Evolutionary conservation across 2,888 invertebrate species (phyloP).

Genomic region (Neoascia interrupta): DNA sequence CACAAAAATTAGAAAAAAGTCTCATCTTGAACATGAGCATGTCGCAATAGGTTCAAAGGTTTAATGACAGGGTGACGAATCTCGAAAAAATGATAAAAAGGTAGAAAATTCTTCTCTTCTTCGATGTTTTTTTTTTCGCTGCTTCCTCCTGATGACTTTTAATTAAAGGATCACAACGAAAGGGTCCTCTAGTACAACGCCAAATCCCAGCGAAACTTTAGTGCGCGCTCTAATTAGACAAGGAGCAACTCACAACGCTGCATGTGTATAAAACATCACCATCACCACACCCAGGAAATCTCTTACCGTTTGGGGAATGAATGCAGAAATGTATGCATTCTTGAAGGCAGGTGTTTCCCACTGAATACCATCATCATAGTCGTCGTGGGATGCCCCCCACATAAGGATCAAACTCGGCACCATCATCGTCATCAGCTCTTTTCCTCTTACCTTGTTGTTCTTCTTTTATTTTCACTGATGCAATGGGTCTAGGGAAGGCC

Average conservation of each 20-base stretch:
- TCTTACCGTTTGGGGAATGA: constrained; percentile 32
- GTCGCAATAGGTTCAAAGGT: constrained; percentile 44
- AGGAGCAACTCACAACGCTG: constrained; percentile 51
- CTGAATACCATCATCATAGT: constrained; percentile 54
- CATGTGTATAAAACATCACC: neutral
- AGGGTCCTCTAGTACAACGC: constrained; percentile 28
- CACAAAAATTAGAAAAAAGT: constrained; percentile 23
- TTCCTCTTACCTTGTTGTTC: constrained; percentile 6
- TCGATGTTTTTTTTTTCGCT: constrained; percentile 24
- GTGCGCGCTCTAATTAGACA: constrained; percentile 68
- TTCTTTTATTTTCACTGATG: constrained; percentile 35
- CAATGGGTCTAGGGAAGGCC: constrained; percentile 13
- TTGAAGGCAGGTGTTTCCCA: constrained; percentile 62
- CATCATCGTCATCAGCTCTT: constrained; percentile 41
- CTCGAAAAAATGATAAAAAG: constrained; percentile 25
- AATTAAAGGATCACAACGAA: constrained; percentile 61
- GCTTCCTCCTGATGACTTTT: constrained; percentile 64
- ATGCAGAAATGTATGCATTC: constrained; percentile 60
- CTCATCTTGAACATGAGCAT: constrained; percentile 45
- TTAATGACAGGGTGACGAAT: constrained; percentile 66
- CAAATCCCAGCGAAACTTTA: constrained; percentile 61
- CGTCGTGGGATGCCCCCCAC: constrained; percentile 30
- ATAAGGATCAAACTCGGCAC: constrained; percentile 64
- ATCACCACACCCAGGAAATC: constrained; percentile 8
- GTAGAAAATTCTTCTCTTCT: neutral